Conservation (phyloP, 2,797 vertebrate genomes). For the Centroberyx gerrardi region DNA sequence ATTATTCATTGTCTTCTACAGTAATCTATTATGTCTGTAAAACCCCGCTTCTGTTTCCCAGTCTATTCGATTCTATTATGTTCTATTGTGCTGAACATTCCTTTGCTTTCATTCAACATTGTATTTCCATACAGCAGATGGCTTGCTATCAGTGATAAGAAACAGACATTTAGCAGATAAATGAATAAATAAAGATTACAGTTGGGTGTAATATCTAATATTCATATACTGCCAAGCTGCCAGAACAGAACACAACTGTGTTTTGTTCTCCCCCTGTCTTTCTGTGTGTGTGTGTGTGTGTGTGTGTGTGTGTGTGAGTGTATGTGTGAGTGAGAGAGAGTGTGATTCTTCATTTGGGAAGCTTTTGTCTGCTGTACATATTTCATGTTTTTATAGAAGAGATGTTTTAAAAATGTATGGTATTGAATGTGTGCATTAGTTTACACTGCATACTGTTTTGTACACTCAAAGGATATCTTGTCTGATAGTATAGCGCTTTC, state of each 20-base stretch:
- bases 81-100: conserved; percentile 64
- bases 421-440: conserved; percentile 8
- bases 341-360: conserved; percentile 3
- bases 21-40: conserved; percentile 69
- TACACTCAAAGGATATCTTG: no score
- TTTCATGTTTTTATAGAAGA: conserved; percentile 15
- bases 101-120: conserved; percentile 52
- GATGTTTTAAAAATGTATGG: neutral
- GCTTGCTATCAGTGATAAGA: conserved; percentile 71
- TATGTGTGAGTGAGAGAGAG: neutral
- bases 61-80: conserved; percentile 65
- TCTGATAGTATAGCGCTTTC: no score
- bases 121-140: conserved; percentile 66
- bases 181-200: conserved; percentile 68
- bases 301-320: conserved; percentile 20
- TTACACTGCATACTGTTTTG: neutral
- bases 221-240: conserved; percentile 55
- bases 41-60: conserved; percentile 53
- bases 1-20: conserved; percentile 75
- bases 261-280: conserved; percentile 12
- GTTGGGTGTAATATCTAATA: conserved; percentile 61
- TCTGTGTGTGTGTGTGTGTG: neutral
- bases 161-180: conserved; percentile 66
- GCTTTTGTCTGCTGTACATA: conserved; percentile 14
- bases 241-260: conserved; percentile 36